phyloP scores from a whole-genome alignment of 1,140 invertebrate species.

The Neomicropteryx cornuta region DNA sequence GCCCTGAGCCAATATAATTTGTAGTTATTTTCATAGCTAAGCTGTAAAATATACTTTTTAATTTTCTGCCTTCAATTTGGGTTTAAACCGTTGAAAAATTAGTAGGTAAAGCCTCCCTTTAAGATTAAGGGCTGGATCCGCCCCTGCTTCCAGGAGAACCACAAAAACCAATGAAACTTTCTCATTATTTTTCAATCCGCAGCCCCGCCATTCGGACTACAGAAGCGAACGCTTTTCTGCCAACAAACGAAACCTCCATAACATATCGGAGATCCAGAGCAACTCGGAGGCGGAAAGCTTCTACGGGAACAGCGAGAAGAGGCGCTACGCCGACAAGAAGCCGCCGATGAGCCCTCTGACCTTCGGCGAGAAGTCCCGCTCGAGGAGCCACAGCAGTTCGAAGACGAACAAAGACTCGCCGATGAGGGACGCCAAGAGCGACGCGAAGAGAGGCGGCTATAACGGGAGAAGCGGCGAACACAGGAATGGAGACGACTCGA shows the following conservation, averaged over 20 bases:
- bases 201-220: conserved; percentile 7
- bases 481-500: conserved; percentile 21
- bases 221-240: not conserved
- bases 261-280: conserved; percentile 42
- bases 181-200: too few species aligned
- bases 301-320: conserved; percentile 19
- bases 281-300: conserved; percentile 34
- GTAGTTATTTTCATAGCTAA: too few species aligned
- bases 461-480: conserved; percentile 11
- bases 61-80: too few species aligned
- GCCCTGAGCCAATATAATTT: too few species aligned
- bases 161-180: too few species aligned
- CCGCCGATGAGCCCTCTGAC: conserved; percentile 37
- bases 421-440: conserved; percentile 25
- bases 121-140: too few species aligned
- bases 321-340: conserved; percentile 15
- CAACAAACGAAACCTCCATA: conserved; percentile 41
- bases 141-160: too few species aligned
- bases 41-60: too few species aligned
- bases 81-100: too few species aligned
- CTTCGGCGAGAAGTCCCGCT: conserved; percentile 15
- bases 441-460: conserved; percentile 19
- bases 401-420: too few species aligned
- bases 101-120: too few species aligned
- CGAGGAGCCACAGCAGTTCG: conserved; percentile 35